These are phyloP conservation scores for Apistogramma diplotaenia DNA, from an alignment of 2,113 vertebrate species.

Conservation along the genomic window DNA sequence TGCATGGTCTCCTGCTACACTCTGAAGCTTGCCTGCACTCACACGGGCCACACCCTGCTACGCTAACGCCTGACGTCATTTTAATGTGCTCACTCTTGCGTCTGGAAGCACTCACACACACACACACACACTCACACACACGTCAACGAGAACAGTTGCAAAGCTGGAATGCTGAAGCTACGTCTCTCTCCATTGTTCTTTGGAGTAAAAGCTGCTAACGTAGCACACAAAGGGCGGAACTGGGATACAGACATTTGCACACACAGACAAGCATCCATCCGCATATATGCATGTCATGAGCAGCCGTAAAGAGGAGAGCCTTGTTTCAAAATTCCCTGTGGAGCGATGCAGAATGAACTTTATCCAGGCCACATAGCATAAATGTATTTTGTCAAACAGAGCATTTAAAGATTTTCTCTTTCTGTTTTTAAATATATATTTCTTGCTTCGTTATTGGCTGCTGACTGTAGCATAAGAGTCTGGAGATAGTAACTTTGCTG, in stretches of 20 bases:
- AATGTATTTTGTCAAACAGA: not conserved
- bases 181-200: constrained; percentile 70
- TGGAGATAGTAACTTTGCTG: not conserved
- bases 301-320: constrained; percentile 23
- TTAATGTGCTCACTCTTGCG: constrained; percentile 43
- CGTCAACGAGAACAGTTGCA: constrained; percentile 20
- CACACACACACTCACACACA: not conserved
- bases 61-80: constrained; percentile 67
- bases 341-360: not conserved
- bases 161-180: constrained; percentile 59
- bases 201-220: constrained; percentile 68
- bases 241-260: constrained; percentile 29
- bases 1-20: constrained; percentile 1
- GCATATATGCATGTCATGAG: constrained; percentile 15
- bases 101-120: not conserved
- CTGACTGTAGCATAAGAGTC: not conserved
- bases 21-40: constrained; percentile 13
- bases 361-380: not conserved
- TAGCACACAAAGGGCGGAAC: constrained; percentile 75
- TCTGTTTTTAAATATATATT: not conserved
- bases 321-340: not conserved
- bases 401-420: not conserved
- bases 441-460: not conserved
- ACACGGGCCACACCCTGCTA: constrained; percentile 57
- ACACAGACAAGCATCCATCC: constrained; percentile 4